These are phyloP conservation scores for Hydractinia echinata DNA, from an alignment of 30 jellyfish, hydroid and myxozoan species.

Conservation along the genomic window DNA sequence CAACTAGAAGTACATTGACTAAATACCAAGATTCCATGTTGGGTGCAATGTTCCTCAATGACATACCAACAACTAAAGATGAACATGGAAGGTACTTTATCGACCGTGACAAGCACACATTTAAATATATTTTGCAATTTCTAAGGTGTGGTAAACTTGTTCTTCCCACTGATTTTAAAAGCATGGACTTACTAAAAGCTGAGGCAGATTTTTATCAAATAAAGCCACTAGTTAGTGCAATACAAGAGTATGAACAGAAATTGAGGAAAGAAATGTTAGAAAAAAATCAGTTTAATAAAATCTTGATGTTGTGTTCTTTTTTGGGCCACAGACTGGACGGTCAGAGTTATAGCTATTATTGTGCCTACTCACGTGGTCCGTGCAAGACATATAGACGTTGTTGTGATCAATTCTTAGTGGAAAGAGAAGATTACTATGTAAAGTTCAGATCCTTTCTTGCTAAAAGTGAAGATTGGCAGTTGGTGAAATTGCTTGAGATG, in stretches of 20 bases:
- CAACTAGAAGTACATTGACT: conserved; percentile 19
- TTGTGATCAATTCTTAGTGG: not conserved
- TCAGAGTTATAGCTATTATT: not conserved
- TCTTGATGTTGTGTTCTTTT: not conserved
- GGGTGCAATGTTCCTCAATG: conserved; percentile 14
- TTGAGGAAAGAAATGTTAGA: too few relatives aligned
- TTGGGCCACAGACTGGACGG: not conserved
- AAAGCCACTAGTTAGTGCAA: not conserved
- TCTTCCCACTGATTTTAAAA: conserved; percentile 29
- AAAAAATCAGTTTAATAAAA: too few relatives aligned
- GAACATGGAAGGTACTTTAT: conserved; percentile 24
- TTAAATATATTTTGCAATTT: conserved; percentile 34
- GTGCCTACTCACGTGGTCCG: not conserved
- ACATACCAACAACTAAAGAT: conserved; percentile 13
- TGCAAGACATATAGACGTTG: not conserved
- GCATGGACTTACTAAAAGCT: not conserved
- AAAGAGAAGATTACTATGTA: not conserved
- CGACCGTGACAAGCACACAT: conserved; percentile 19
- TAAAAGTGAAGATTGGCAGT: conserved; percentile 9
- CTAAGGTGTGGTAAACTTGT: conserved; percentile 13
- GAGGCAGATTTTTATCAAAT: conserved; percentile 27
- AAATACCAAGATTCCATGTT: conserved; percentile 31
- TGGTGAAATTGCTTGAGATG: not conserved
- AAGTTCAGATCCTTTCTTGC: not conserved
- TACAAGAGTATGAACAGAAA: conserved; percentile 14